These are phyloP conservation scores for Apodemia zela DNA, from an alignment of 2,888 invertebrate genomes.

Conservation along the genomic window DNA sequence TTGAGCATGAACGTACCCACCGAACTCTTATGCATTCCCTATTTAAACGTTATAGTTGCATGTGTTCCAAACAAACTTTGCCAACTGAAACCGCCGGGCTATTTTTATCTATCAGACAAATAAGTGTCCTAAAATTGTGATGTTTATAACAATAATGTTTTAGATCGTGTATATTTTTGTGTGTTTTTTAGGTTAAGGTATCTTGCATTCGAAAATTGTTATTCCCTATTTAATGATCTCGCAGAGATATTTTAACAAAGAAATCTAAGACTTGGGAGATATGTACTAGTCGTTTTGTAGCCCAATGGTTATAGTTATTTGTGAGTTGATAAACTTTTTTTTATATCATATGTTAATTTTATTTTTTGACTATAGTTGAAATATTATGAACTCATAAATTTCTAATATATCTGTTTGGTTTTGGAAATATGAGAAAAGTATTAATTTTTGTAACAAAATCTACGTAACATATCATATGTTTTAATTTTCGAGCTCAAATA, in stretches of 20 bases:
- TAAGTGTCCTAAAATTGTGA: slow-evolving; percentile 75
- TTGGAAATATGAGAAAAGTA: background rate
- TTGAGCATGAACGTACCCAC: slow-evolving; percentile 37
- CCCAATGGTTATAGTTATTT: slow-evolving; percentile 6
- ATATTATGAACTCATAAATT: slow-evolving; percentile 18
- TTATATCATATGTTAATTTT: slow-evolving; percentile 20
- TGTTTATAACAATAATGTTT: slow-evolving; percentile 78
- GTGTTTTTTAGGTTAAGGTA: slow-evolving; percentile 68
- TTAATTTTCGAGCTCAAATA: slow-evolving; percentile 31
- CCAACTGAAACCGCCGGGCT: slow-evolving; percentile 44
- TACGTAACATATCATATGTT: slow-evolving; percentile 17
- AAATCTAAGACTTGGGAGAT: slow-evolving; percentile 29
- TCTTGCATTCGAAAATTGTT: slow-evolving; percentile 72
- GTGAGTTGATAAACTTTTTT: slow-evolving; percentile 20
- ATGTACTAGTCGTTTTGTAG: background rate
- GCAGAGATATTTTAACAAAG: slow-evolving; percentile 12
- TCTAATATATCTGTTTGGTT: background rate
- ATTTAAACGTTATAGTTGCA: slow-evolving; percentile 29
- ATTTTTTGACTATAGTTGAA: slow-evolving; percentile 19
- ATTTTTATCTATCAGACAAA: slow-evolving; percentile 71
- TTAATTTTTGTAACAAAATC: slow-evolving; percentile 10
- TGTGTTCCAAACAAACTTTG: slow-evolving; percentile 48
- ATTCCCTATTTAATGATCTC: slow-evolving; percentile 28
- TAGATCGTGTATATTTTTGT: slow-evolving; percentile 76
- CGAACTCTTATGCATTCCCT: slow-evolving; percentile 55